Evolutionary conservation across 2,888 invertebrate genomes (phyloP), one percentile per base, ranked within the genome.

Genomic region (Apoda limacodes): DNA sequence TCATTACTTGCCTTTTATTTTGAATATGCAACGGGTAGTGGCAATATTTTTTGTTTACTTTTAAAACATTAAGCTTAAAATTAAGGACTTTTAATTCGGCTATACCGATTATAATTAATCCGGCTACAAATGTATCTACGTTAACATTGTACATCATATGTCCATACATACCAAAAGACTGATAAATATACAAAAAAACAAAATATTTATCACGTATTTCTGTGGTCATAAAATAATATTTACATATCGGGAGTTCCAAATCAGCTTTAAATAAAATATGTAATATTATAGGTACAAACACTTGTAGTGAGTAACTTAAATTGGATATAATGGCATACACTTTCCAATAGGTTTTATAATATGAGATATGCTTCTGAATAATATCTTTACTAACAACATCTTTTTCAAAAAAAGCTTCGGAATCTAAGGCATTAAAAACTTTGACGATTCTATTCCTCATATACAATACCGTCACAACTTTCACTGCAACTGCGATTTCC

Each of bases 111-210:
- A 55, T 19, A 12, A 75, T 38, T 5, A 74, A 32, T 1, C 76
- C 75, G 32, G 58, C 52, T 7, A 63, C 58, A 28, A 75, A 58
- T 1, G 63, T 43, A 45, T 75, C 75, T 3, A 60, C 46, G 21
- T 55, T 63, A 0, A 63, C 46, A 33, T 70, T 70, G 30, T 65
- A 72, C 28, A 49, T 56, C 75, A 75, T 67, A 30, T 75, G 71
- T 0, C 54, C 60, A 28, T 61, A 72, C 39, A 72, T 63, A 0
- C 69, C 66, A 9, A 60, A 23, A 2, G 61, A 48, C 41, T 74
- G 72, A 35, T 71, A 76, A 14, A 64, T 24, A 15, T 48, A 69
- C 49, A 48, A 63, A 31, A 50, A 47, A 11, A 39, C 13, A 35
- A 62, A 71, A 48, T 65, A 62, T 2, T 46, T 42, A 3, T 52